Conservation (phyloP, 2,888 invertebrate genomes). For the Agrochola macilenta region DNA sequence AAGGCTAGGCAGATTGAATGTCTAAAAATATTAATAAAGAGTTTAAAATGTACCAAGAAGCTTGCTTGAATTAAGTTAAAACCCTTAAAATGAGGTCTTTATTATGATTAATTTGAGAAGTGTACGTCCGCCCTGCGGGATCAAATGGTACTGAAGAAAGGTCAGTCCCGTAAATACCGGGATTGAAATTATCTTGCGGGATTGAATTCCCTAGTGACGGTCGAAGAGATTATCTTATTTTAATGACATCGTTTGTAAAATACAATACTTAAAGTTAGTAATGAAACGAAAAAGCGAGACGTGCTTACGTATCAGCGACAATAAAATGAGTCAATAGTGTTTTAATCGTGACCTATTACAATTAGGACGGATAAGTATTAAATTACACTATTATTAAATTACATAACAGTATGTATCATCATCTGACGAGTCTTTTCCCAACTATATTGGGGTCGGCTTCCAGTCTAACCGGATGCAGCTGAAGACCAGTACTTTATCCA, state of each 20-base stretch:
- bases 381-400: neutral
- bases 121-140: no score
- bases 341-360: constrained; percentile 3
- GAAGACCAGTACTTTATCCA: neutral
- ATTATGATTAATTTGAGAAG: no score
- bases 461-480: neutral
- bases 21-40: no score
- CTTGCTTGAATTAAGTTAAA: no score
- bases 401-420: neutral
- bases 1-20: no score
- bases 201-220: no score
- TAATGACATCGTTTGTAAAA: constrained; percentile 1
- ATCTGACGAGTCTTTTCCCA: neutral
- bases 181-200: no score
- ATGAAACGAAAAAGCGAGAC: constrained; percentile 13
- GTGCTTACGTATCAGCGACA: constrained; percentile 11
- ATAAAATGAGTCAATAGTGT: neutral
- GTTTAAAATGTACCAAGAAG: no score
- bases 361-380: neutral
- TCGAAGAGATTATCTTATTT: neutral
- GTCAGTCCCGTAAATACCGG: no score
- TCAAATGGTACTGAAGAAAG: no score
- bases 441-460: neutral
- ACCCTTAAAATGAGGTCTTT: no score
- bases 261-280: constrained; percentile 7